Conservation (phyloP, 2,888 invertebrate genomes). For the Stenurella melanura region DNA sequence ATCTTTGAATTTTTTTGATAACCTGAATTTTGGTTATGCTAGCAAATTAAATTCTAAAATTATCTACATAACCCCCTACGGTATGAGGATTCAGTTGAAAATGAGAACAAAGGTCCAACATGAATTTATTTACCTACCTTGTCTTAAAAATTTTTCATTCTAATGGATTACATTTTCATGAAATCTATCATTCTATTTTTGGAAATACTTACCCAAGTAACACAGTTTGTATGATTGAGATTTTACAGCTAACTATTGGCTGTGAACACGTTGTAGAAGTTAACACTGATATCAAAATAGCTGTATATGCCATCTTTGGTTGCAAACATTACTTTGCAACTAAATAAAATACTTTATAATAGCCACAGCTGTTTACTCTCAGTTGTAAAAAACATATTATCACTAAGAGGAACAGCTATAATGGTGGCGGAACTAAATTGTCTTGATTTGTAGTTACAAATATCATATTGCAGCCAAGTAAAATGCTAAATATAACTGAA, state of each 20-base stretch:
- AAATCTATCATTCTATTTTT: too few relatives aligned
- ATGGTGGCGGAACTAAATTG: background rate
- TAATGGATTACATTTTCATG: too few relatives aligned
- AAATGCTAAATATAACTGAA: background rate
- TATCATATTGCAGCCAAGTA: background rate
- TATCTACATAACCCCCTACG: too few relatives aligned
- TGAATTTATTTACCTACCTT: too few relatives aligned
- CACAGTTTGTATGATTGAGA: background rate
- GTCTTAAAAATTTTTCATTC: too few relatives aligned
- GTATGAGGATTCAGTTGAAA: too few relatives aligned
- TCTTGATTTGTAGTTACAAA: background rate
- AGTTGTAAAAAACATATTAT: background rate
- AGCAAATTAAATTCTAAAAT: too few relatives aligned
- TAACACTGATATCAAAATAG: background rate
- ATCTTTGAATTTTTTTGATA: too few relatives aligned
- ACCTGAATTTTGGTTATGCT: too few relatives aligned
- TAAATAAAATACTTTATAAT: background rate
- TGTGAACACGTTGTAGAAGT: background rate
- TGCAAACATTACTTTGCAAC: background rate
- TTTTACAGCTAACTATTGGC: background rate
- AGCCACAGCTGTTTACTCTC: background rate
- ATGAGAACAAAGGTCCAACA: too few relatives aligned
- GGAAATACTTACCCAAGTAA: too few relatives aligned
- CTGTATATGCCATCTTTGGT: background rate
- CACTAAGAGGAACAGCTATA: background rate